Percentiles rank a stretch among this genome's conserved stretches.
Evolutionary conservation across 1,140 invertebrate species (phyloP).

Genomic region (Uloborus diversus): DNA sequence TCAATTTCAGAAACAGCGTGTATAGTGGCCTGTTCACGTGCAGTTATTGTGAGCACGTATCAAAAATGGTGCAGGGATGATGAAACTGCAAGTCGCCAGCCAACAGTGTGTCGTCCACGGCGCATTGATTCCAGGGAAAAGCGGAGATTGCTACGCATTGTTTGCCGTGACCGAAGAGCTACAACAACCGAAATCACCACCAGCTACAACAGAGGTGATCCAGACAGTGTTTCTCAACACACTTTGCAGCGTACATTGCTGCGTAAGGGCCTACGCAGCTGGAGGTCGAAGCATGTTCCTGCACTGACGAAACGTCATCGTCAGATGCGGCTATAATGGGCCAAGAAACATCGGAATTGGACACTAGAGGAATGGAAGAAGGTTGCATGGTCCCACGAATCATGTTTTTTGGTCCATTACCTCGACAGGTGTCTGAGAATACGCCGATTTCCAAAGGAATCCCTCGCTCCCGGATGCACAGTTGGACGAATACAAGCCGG

Average conservation of each 20-base stretch:
- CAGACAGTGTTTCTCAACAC: not conserved
- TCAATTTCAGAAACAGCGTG: slow-evolving; percentile 4
- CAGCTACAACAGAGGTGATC: not conserved
- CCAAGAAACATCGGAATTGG: not conserved
- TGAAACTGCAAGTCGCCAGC: not conserved
- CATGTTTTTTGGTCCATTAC: not conserved
- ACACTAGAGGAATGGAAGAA: not conserved
- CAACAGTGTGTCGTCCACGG: not conserved
- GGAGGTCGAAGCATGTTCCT: not conserved
- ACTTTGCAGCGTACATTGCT: not conserved
- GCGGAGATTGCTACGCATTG: slow-evolving; percentile 2
- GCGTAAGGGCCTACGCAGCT: not conserved
- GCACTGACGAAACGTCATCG: not conserved
- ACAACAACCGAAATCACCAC: not conserved
- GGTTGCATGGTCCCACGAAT: not conserved
- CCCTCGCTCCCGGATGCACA: slow-evolving; percentile 2
- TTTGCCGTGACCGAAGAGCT: not conserved
- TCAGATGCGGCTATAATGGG: not conserved
- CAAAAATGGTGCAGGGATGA: not conserved
- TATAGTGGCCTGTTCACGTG: not conserved
- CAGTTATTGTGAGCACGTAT: not conserved
- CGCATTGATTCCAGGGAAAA: not conserved
- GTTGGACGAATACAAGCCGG: not conserved
- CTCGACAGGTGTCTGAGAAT: not conserved
- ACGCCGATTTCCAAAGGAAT: not conserved